These are phyloP conservation scores for Papilio polytes DNA, from an alignment of 1,140 invertebrate species.

Conservation along the genomic window DNA sequence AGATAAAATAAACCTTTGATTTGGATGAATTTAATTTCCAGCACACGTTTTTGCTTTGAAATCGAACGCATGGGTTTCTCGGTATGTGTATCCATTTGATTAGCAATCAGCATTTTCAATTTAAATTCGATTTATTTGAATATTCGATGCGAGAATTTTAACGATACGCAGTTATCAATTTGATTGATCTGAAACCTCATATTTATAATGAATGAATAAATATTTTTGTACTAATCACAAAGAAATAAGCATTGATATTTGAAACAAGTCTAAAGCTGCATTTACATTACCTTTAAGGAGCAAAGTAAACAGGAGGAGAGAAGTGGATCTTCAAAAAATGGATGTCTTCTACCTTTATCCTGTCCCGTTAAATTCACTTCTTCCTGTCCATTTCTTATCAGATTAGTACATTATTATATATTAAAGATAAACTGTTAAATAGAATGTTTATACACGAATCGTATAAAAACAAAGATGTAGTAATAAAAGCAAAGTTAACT, in stretches of 20 bases:
- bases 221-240: too few relatives aligned
- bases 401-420: neutral
- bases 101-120: slow-evolving; percentile 13
- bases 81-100: neutral
- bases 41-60: neutral
- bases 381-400: neutral
- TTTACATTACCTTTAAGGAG: too few relatives aligned
- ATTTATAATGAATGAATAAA: too few relatives aligned
- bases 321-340: too few relatives aligned
- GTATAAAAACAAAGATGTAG: slow-evolving; percentile 1
- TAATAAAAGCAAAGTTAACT: slow-evolving; percentile 22
- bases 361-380: too few relatives aligned
- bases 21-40: neutral
- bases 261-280: too few relatives aligned
- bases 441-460: neutral
- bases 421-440: neutral
- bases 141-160: neutral
- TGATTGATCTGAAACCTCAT: neutral
- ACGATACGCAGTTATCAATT: neutral
- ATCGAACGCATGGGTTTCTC: neutral
- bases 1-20: neutral
- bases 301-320: too few relatives aligned
- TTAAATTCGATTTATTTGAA: slow-evolving; percentile 3
- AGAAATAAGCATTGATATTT: too few relatives aligned
- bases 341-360: too few relatives aligned